Conservation (phyloP, 2,888 invertebrate genomes). For the Polyploca ridens region DNA sequence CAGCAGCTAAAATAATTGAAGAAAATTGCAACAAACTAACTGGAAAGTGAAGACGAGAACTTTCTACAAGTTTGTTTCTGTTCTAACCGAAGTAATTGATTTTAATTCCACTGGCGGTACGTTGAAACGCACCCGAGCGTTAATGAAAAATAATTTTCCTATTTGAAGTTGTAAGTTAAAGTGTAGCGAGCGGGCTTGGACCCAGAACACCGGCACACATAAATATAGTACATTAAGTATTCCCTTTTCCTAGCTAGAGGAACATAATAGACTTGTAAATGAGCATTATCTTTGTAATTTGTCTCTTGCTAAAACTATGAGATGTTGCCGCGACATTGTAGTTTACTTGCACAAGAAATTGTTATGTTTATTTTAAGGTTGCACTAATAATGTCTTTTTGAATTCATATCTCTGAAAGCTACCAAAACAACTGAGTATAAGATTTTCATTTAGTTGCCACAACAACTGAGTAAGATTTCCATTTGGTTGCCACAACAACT, state of each 20-base stretch:
- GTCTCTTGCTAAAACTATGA: slow-evolving; percentile 24
- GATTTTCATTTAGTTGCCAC: no score
- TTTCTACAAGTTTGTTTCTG: slow-evolving; percentile 63
- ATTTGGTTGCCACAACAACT: no score
- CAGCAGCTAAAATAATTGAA: slow-evolving; percentile 8
- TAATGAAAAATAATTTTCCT: slow-evolving; percentile 79
- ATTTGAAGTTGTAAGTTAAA: slow-evolving; percentile 66
- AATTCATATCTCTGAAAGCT: no score
- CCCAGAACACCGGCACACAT: slow-evolving; percentile 37
- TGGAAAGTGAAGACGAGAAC: slow-evolving; percentile 43
- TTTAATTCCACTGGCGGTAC: slow-evolving; percentile 71
- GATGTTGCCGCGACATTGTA: slow-evolving; percentile 18
- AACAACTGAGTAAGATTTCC: no score
- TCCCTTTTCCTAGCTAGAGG: slow-evolving; percentile 37
- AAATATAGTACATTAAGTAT: slow-evolving; percentile 63
- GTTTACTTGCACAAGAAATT: neutral
- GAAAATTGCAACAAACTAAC: slow-evolving; percentile 38
- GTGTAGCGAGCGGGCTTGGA: slow-evolving; percentile 43
- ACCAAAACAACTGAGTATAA: no score
- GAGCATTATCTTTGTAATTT: slow-evolving; percentile 30
- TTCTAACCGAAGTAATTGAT: slow-evolving; percentile 73
- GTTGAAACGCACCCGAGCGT: slow-evolving; percentile 67
- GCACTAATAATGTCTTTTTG: neutral
- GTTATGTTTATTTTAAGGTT: neutral
- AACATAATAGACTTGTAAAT: slow-evolving; percentile 40